A percentile compares a stretch with the other conserved stretches of the same genome.
phyloP scores from a whole-genome alignment of 2,888 invertebrate genomes.

The Agrilus biguttatus region DNA sequence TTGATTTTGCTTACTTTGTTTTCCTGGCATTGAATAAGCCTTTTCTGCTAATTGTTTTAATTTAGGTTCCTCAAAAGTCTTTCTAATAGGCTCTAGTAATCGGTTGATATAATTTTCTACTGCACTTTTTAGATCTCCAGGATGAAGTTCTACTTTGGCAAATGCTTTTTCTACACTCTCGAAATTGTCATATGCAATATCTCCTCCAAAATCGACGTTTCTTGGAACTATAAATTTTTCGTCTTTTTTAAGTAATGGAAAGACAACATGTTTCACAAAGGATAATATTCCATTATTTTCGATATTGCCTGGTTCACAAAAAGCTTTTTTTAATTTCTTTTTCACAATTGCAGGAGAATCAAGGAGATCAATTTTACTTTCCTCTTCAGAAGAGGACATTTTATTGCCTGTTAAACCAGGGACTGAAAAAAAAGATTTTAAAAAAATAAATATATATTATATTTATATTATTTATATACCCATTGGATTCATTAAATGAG shows the following conservation, averaged over 20 bases:
- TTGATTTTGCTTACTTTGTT: slow-evolving; percentile 33
- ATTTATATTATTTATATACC: slow-evolving; percentile 35
- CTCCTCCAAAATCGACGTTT: slow-evolving; percentile 65
- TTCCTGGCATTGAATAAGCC: slow-evolving; percentile 71
- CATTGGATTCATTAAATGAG: slow-evolving; percentile 99
- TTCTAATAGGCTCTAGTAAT: slow-evolving; percentile 77
- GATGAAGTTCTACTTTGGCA: slow-evolving; percentile 72
- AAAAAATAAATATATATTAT: neutral
- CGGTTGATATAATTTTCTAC: slow-evolving; percentile 75
- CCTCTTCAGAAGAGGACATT: slow-evolving; percentile 98
- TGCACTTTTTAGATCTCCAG: slow-evolving; percentile 81
- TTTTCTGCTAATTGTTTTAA: slow-evolving; percentile 62
- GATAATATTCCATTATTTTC: slow-evolving; percentile 88
- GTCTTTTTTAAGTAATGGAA: slow-evolving; percentile 57
- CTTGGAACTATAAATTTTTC: slow-evolving; percentile 62
- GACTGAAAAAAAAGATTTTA: slow-evolving; percentile 38
- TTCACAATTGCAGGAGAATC: slow-evolving; percentile 80
- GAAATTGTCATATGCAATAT: slow-evolving; percentile 54
- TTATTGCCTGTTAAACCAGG: slow-evolving; percentile 88
- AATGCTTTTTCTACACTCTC: slow-evolving; percentile 71
- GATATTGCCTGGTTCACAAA: slow-evolving; percentile 88
- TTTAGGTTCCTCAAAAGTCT: slow-evolving; percentile 66
- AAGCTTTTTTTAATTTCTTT: slow-evolving; percentile 87
- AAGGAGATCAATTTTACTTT: slow-evolving; percentile 94
- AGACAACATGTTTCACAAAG: slow-evolving; percentile 87